These are phyloP conservation scores for Rhombomys opimus DNA, from an alignment of 2,113 vertebrate species.

Conservation along the genomic window DNA sequence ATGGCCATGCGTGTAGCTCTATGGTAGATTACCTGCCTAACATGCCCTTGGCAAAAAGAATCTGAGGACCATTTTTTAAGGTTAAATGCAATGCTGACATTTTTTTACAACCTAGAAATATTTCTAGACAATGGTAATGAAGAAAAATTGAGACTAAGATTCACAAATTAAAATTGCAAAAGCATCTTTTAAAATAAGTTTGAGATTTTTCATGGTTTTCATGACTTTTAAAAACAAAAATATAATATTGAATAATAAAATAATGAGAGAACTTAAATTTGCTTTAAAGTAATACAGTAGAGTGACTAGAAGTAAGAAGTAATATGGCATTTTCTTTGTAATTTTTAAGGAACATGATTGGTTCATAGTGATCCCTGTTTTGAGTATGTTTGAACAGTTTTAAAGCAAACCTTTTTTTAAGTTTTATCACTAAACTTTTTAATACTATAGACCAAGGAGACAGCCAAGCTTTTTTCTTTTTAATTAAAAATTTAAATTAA, in stretches of 20 bases:
- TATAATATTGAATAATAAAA: not conserved
- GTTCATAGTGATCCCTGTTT: not conserved
- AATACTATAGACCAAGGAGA: not conserved
- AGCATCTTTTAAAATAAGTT: not conserved
- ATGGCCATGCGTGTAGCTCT: not conserved
- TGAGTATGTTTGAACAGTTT: conserved; percentile 23
- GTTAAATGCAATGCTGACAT: not conserved
- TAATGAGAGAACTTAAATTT: not conserved
- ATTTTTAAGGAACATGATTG: not conserved
- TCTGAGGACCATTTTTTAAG: not conserved
- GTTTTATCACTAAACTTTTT: not conserved
- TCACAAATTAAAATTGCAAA: not conserved
- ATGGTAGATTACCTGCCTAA: not conserved
- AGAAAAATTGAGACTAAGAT: not conserved
- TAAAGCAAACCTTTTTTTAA: not conserved
- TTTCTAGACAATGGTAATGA: not conserved
- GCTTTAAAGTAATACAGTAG: not conserved
- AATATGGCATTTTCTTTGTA: not conserved
- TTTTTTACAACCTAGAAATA: not conserved
- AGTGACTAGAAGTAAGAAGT: not conserved
- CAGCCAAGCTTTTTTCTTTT: not conserved
- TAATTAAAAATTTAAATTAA: not conserved
- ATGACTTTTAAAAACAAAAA: not conserved
- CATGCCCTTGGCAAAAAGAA: not conserved
- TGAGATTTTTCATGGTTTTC: not conserved